These are phyloP conservation scores for Hydrolagus colliei DNA, from an alignment of 2,797 vertebrate genomes.

Conservation along the genomic window DNA sequence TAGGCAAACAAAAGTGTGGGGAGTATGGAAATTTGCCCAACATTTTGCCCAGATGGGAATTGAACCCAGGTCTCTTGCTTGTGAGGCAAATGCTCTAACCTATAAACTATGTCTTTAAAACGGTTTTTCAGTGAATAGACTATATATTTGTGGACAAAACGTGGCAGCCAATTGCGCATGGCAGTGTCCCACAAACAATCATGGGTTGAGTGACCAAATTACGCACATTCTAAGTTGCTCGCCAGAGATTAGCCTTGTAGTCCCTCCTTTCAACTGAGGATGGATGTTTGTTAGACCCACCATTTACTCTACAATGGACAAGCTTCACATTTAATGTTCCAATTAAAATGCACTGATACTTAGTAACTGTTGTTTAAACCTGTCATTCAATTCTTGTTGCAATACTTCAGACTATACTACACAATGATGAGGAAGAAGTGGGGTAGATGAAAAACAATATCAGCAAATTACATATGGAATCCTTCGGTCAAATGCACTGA, in stretches of 20 bases:
- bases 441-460: not conserved
- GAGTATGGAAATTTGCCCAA: too few relatives aligned
- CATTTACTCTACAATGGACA: not conserved
- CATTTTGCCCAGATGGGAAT: too few relatives aligned
- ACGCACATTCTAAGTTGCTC: not conserved
- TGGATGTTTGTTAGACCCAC: not conserved
- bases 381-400: conserved; percentile 14
- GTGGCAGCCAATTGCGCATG: too few relatives aligned
- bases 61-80: too few relatives aligned
- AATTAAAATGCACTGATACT: conserved; percentile 20
- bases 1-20: too few relatives aligned
- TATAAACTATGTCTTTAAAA: too few relatives aligned
- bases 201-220: too few relatives aligned
- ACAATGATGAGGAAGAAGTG: not conserved
- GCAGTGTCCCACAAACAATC: too few relatives aligned
- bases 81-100: too few relatives aligned
- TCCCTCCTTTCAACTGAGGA: not conserved
- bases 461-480: not conserved
- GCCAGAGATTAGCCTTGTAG: not conserved
- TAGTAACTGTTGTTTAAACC: not conserved
- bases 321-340: not conserved
- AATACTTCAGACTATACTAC: not conserved
- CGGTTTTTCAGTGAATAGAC: too few relatives aligned
- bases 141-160: too few relatives aligned
- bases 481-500: not conserved